Evolutionary conservation across 2,113 vertebrate species (phyloP).

Genomic region (Tinamus guttatus): DNA sequence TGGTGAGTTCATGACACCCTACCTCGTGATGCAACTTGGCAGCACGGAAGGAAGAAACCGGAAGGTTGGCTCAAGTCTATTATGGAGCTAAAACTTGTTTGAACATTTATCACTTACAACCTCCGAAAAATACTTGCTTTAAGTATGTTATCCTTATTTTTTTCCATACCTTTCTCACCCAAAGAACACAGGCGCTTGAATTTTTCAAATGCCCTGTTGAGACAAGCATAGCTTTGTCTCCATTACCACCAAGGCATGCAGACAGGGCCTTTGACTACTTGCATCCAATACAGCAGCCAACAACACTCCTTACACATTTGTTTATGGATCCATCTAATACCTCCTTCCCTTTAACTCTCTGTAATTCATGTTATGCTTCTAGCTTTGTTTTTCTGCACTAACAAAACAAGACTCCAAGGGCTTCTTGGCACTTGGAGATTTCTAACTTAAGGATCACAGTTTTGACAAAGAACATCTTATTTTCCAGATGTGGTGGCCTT

Average conservation of each 20-base stretch:
- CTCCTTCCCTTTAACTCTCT: background rate
- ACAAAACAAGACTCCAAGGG: background rate
- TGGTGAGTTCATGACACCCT: constrained; percentile 19
- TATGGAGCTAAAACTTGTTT: background rate
- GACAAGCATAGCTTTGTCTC: background rate
- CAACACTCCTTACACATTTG: background rate
- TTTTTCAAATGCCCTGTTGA: background rate
- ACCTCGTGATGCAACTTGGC: constrained; percentile 28
- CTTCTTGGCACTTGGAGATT: background rate
- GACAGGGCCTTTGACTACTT: background rate
- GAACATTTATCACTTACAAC: background rate
- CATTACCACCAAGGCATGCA: background rate
- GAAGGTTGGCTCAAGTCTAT: constrained; percentile 3
- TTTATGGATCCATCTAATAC: background rate
- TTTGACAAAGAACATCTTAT: background rate
- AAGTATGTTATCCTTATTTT: background rate
- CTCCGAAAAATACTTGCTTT: background rate
- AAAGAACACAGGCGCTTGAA: background rate
- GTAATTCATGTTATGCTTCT: background rate
- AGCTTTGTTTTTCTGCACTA: background rate
- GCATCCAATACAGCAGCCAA: background rate
- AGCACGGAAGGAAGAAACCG: constrained; percentile 23
- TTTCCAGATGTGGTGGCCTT: background rate
- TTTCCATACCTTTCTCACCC: background rate
- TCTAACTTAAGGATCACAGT: background rate